Conservation (phyloP, 2,888 invertebrate genomes). For the Poecilus cupreus region DNA sequence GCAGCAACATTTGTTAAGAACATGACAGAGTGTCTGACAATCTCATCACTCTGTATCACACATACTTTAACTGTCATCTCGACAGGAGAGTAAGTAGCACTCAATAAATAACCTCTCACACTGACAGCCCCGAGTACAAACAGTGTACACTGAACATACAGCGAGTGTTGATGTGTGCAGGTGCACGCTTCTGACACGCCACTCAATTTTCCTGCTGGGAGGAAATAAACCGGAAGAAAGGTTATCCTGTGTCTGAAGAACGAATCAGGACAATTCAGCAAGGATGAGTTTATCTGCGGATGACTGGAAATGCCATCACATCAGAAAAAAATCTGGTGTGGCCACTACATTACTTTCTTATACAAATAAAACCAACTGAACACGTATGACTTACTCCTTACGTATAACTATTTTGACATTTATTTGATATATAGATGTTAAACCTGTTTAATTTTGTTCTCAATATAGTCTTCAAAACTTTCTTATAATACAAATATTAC, state of each 20-base stretch:
- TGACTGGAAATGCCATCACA: background rate
- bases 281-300: background rate
- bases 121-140: background rate
- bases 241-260: background rate
- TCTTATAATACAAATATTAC: no score
- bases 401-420: no score
- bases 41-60: background rate
- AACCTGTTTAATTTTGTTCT: no score
- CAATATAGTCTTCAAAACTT: no score
- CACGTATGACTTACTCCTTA: no score
- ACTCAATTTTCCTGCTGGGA: background rate
- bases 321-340: no score
- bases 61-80: conserved; percentile 9
- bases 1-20: background rate
- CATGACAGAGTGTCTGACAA: background rate
- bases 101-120: background rate
- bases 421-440: no score
- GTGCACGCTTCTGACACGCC: background rate
- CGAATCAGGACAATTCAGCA: background rate
- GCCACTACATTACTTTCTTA: no score
- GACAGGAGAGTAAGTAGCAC: background rate
- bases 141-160: no score
- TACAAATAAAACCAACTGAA: no score
- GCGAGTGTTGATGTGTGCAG: background rate
- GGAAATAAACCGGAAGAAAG: background rate